These are phyloP conservation scores for Meteorus colon DNA, from an alignment of 2,888 invertebrate genomes.

Conservation along the genomic window DNA sequence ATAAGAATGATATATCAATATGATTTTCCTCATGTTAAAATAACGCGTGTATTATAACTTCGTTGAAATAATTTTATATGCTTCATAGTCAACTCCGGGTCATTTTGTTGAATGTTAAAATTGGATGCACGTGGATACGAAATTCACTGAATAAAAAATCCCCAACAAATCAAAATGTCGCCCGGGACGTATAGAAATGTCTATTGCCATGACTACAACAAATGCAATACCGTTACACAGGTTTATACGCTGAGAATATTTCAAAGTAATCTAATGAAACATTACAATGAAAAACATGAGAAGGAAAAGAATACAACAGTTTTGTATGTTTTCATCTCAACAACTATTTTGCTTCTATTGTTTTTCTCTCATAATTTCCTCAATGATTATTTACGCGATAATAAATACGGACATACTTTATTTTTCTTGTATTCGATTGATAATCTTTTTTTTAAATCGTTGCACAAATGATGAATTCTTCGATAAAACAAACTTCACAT, in stretches of 20 bases:
- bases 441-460: not conserved
- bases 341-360: too few relatives aligned
- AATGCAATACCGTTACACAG: constrained; percentile 35
- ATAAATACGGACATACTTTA: not conserved
- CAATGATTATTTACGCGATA: too few relatives aligned
- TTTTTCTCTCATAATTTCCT: too few relatives aligned
- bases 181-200: constrained; percentile 31
- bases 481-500: not conserved
- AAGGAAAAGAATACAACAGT: not conserved
- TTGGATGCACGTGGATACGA: constrained; percentile 35
- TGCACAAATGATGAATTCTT: not conserved
- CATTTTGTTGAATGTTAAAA: constrained; percentile 7
- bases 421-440: not conserved
- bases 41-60: not conserved
- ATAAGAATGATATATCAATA: too few relatives aligned
- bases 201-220: not conserved
- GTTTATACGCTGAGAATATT: constrained; percentile 23
- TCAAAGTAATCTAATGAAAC: constrained; percentile 10
- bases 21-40: not conserved
- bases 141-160: constrained; percentile 28
- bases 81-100: constrained; percentile 5
- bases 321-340: not conserved
- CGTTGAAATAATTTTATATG: constrained; percentile 7
- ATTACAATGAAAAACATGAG: not conserved
- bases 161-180: constrained; percentile 34